phyloP scores from a whole-genome alignment of 2,888 invertebrate genomes.

The Himalopsyche kuldschensis region DNA sequence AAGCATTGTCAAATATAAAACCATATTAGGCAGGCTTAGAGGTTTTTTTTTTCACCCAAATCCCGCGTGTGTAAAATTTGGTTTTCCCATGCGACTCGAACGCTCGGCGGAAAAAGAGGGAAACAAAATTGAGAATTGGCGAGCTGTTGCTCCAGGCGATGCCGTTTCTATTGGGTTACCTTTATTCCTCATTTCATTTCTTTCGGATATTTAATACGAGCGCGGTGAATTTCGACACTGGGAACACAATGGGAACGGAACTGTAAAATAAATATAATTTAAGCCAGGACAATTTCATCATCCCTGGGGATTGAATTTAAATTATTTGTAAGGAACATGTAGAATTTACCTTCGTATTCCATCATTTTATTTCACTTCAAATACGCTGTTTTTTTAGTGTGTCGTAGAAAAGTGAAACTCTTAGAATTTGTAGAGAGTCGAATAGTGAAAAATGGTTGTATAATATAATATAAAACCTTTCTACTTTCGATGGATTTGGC shows the following conservation, averaged over 20 bases:
- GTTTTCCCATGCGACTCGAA: not conserved
- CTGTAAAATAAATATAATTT: not conserved
- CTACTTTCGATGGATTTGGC: too few species aligned
- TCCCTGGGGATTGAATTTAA: not conserved
- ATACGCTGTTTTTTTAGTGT: too few species aligned
- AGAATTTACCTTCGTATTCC: too few species aligned
- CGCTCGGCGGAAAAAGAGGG: not conserved
- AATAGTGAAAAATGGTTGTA: too few species aligned
- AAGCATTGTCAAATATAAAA: not conserved
- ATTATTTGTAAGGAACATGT: too few species aligned
- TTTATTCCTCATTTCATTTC: conserved; percentile 8
- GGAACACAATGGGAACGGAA: not conserved
- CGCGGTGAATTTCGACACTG: not conserved
- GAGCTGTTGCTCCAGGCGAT: not conserved
- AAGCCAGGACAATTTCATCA: not conserved
- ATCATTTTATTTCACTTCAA: too few species aligned
- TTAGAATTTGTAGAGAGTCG: too few species aligned
- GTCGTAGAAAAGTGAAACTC: too few species aligned
- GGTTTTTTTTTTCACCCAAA: not conserved
- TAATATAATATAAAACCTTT: too few species aligned
- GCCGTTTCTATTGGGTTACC: not conserved
- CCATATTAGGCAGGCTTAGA: not conserved
- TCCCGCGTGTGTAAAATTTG: not conserved
- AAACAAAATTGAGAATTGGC: not conserved
- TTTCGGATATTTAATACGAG: conserved; percentile 7